Base-by-base conservation (phyloP, 2,888 invertebrate genomes). In the Mesopsocus fuscifrons region DNA sequence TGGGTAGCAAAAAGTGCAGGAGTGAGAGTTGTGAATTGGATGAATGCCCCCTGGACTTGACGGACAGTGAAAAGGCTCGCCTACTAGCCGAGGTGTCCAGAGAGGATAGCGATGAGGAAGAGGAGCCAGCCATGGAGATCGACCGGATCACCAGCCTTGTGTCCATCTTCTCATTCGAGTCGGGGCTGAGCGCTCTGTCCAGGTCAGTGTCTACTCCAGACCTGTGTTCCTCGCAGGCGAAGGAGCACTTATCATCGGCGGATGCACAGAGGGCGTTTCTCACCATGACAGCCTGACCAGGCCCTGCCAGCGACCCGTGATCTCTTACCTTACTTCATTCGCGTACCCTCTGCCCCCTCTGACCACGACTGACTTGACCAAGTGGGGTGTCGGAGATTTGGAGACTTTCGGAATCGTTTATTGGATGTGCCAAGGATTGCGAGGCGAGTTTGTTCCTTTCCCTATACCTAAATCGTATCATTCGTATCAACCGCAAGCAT, bases 61-160 rank as follows among this genome's bases (percentile, higher is more conserved):
- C 38, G 20, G 38, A 38, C 38, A 38, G 17, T 15, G 65, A 65
- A 49, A 64, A 64, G 49, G 57, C 62, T 13, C 55, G 60, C 18
- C 51, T 57, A 41, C 52, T 64, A 26, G 59, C 63, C 15, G 62
- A 63, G 9, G 46, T 44, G 34, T 41, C 46, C 18, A 40, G 41
- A 11, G 48, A 48, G 17, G 48, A 46, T 11, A 50, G 50, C 23
- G 47, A 43, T 31, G 50, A 51, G 21, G 49, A 49, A 13, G 51
- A 48, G 9, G 50, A 51, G 16, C 58, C 60, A 3, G 59, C 62
- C 9, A 68, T 69, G 68, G 69, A 69, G 55, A 68, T 70, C 49
- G 69, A 71, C 55, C 60, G 68, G 49, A 68, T 71, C 48, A 69
- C 70, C 32, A 69, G 67, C 46, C 54, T 71, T 48, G 70, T 70